Evolutionary conservation across 2,113 vertebrate genomes (phyloP).

Genomic region (Gallinago paraguaiae): DNA sequence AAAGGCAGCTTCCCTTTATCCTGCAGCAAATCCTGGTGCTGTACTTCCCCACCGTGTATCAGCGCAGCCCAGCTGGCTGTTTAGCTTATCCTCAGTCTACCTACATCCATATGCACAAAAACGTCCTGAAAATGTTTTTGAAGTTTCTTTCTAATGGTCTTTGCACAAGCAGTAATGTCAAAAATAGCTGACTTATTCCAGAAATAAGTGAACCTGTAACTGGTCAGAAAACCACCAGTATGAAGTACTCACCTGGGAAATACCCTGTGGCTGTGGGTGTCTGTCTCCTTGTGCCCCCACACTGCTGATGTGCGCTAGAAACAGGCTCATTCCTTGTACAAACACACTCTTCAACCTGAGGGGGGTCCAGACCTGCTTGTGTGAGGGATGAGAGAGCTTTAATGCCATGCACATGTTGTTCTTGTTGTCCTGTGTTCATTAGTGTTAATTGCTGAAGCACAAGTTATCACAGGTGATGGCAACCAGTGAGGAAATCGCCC

Average conservation of each 20-base stretch:
- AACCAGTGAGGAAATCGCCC: not conserved
- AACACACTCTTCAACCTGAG: not conserved
- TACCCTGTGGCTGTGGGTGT: no score
- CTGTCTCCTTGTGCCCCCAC: not conserved
- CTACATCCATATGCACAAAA: not conserved
- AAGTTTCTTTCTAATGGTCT: not conserved
- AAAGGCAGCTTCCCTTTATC: not conserved
- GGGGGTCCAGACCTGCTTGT: not conserved
- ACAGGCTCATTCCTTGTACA: not conserved
- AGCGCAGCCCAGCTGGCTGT: not conserved
- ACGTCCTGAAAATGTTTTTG: not conserved
- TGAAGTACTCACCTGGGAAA: not conserved
- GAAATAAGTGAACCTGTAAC: not conserved
- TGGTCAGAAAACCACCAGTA: not conserved
- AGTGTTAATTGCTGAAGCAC: not conserved
- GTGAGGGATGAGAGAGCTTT: not conserved
- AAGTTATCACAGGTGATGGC: not conserved
- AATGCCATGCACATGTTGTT: not conserved
- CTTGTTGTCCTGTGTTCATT: not conserved
- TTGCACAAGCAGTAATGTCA: not conserved
- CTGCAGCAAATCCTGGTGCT: not conserved
- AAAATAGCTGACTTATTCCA: not conserved
- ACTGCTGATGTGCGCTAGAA: not conserved
- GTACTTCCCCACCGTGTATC: accelerated
- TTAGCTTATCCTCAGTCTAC: not conserved